Conservation (phyloP, 2,113 vertebrate genomes). For the Oreochromis aureus region DNA sequence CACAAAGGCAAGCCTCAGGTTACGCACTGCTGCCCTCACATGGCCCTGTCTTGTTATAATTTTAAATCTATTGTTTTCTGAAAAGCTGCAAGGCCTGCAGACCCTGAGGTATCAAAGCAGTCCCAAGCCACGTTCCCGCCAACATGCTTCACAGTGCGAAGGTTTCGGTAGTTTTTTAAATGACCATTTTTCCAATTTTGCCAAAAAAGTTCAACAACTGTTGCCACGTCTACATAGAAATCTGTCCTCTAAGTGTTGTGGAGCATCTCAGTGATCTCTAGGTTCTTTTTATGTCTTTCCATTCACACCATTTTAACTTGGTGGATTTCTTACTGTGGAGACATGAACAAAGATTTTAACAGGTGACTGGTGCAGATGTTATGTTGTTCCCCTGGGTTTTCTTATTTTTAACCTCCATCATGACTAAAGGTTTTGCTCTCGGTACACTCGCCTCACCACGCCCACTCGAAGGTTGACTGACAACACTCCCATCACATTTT, state of each 20-base stretch:
- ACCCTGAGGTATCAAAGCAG: background rate
- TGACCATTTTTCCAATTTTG: background rate
- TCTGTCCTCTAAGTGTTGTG: background rate
- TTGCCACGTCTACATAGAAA: background rate
- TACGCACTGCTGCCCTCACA: background rate
- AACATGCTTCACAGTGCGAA: background rate
- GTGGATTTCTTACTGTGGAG: background rate
- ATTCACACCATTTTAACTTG: background rate
- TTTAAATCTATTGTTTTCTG: background rate
- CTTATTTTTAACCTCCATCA: background rate
- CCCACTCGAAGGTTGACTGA: background rate
- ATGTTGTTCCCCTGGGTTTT: background rate
- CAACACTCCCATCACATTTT: background rate
- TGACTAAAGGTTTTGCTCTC: background rate
- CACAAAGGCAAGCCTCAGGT: background rate
- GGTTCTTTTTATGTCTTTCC: background rate
- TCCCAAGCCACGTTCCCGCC: accelerated
- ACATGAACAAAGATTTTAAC: background rate
- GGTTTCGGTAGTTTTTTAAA: background rate
- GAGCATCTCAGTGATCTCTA: background rate
- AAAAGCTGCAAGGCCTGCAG: background rate
- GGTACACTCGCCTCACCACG: background rate
- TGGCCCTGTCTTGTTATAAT: background rate
- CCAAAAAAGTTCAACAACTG: background rate
- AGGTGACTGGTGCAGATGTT: background rate